Conservation (phyloP, 2,113 vertebrate species). For the Chloropsis cyanopogon region DNA sequence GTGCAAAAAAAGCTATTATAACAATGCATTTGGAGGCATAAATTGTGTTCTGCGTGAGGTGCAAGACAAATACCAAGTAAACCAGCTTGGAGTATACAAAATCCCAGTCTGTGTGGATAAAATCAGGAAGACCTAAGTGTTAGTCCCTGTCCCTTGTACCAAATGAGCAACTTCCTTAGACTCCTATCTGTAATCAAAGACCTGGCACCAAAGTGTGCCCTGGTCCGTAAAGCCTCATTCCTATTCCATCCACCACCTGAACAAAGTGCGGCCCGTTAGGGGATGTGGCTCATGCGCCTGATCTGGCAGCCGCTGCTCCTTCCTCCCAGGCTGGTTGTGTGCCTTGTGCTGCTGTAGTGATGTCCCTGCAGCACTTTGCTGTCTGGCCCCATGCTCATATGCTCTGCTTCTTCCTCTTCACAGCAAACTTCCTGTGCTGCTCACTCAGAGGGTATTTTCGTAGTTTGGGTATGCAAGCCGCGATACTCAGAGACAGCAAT, state of each 20-base stretch:
- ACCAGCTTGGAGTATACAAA: background rate
- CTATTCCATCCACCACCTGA: background rate
- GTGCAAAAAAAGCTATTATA: background rate
- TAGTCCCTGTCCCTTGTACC: background rate
- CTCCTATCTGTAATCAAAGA: background rate
- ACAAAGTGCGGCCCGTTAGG: accelerated
- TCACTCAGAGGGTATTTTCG: background rate
- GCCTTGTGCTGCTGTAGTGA: background rate
- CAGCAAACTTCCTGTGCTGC: background rate
- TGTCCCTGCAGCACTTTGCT: background rate
- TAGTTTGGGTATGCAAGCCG: background rate
- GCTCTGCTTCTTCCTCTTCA: background rate
- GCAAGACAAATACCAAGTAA: background rate
- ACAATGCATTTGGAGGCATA: background rate
- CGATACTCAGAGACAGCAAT: accelerated
- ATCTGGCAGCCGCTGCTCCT: background rate
- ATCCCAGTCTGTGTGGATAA: background rate
- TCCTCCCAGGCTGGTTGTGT: background rate
- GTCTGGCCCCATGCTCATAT: accelerated
- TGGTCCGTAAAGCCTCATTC: background rate
- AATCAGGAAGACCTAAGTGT: background rate
- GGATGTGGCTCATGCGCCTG: background rate
- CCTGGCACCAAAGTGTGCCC: background rate
- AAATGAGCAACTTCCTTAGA: background rate
- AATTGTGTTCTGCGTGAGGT: background rate